phyloP scores from a whole-genome alignment of 2,888 invertebrate species.

The Sclerodermus sp. region DNA sequence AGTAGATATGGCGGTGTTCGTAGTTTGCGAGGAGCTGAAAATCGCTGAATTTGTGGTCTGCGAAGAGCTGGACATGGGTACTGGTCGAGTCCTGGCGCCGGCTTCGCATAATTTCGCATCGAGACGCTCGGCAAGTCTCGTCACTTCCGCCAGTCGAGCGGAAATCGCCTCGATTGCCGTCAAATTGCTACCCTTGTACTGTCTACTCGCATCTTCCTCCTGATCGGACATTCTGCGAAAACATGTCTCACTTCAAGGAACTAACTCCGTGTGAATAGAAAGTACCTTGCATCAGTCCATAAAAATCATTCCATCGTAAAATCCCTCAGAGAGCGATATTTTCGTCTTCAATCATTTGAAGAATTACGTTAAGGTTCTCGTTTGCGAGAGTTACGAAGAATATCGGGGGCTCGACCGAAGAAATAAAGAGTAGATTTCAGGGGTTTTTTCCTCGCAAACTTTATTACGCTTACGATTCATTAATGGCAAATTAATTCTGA shows the following conservation, averaged over 20 bases:
- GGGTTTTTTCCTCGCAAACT: no score
- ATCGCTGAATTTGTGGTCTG: conserved; percentile 21
- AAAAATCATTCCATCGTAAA: no score
- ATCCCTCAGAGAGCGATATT: no score
- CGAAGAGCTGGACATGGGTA: conserved; percentile 25
- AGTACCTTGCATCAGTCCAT: no score
- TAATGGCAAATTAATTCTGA: no score
- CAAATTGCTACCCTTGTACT: conserved; percentile 56
- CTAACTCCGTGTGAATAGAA: no score
- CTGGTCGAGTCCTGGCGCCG: conserved; percentile 46
- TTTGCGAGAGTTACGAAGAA: no score
- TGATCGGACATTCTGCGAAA: conserved; percentile 43
- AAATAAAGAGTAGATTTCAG: no score
- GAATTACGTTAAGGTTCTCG: no score
- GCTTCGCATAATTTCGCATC: conserved; percentile 60
- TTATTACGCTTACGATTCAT: no score
- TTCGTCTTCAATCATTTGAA: no score
- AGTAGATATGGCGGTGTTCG: not conserved
- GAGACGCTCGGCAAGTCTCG: conserved; percentile 68
- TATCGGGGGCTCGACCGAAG: no score
- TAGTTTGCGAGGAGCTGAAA: conserved; percentile 25
- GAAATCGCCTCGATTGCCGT: conserved; percentile 70
- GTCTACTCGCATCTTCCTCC: conserved; percentile 23
- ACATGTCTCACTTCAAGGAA: not conserved
- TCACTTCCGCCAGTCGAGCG: conserved; percentile 67